These are phyloP conservation scores for Notamacropus eugenii DNA, from an alignment of 2,797 vertebrate species.

Conservation along the genomic window DNA sequence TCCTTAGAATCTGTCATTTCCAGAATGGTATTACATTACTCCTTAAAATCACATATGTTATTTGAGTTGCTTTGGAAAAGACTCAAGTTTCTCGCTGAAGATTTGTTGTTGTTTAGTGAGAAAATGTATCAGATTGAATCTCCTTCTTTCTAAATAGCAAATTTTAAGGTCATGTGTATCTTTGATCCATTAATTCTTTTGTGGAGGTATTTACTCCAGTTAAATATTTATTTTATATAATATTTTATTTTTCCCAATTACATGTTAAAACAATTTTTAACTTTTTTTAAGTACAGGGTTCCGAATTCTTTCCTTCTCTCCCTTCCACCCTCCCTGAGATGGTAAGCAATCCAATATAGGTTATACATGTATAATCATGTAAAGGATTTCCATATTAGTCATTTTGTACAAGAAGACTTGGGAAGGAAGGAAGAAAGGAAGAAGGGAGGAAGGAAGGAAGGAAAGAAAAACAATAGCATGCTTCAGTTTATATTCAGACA, in stretches of 20 bases:
- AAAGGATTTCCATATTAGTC: neutral
- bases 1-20: neutral
- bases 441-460: too few relatives aligned
- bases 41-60: neutral
- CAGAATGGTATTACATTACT: neutral
- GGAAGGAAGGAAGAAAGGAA: too few relatives aligned
- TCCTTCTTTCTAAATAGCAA: neutral
- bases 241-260: neutral
- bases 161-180: conserved; percentile 24
- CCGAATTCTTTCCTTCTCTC: neutral
- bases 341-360: neutral
- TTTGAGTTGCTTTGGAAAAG: conserved; percentile 50
- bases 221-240: neutral
- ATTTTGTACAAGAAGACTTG: neutral
- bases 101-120: neutral
- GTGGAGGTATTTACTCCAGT: neutral
- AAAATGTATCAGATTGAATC: neutral
- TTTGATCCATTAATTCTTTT: conserved; percentile 28
- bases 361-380: neutral
- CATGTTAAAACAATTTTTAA: neutral
- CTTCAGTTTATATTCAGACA: neutral
- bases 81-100: neutral
- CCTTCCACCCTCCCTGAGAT: neutral
- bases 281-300: neutral
- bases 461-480: neutral